Conservation (phyloP, 2,797 vertebrate species). For the Gymnoscopelus microlampas region DNA sequence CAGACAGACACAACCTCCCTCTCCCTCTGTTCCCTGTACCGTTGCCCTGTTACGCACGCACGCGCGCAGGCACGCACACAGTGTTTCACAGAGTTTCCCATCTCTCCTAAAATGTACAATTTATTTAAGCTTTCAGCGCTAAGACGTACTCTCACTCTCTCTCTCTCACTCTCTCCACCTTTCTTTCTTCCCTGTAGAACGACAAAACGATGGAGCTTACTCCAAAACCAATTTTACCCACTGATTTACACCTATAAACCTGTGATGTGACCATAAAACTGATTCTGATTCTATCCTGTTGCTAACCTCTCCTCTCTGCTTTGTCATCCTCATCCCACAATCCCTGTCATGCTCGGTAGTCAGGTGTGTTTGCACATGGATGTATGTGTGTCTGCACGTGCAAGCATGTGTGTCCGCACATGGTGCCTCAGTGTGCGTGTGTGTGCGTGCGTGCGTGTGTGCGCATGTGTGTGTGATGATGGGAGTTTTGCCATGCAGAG, state of each 20-base stretch:
- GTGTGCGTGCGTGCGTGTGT: not conserved
- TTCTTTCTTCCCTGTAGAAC: constrained; percentile 19
- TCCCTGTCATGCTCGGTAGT: too few species aligned
- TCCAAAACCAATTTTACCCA: too few species aligned
- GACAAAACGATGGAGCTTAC: too few species aligned
- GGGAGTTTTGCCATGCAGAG: constrained; percentile 17
- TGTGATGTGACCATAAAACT: too few species aligned
- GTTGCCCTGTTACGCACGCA: not conserved
- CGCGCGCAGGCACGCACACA: constrained; percentile 25
- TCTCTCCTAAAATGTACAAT: constrained; percentile 37
- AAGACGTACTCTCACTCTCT: constrained; percentile 3
- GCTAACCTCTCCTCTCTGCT: constrained; percentile 48
- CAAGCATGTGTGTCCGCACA: too few species aligned
- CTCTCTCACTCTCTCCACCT: constrained; percentile 8
- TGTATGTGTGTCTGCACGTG: not conserved
- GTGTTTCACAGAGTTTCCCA: constrained; percentile 25
- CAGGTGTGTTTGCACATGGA: too few species aligned
- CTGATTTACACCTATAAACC: too few species aligned
- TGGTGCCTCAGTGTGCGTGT: too few species aligned
- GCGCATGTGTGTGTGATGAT: constrained; percentile 8
- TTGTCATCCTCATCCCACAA: constrained; percentile 15
- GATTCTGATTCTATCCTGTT: constrained; percentile 23
- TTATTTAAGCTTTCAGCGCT: not conserved
- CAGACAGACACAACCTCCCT: not conserved
- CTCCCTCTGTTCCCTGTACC: too few species aligned